These are phyloP conservation scores for Boleophthalmus pectinirostris DNA, from an alignment of 2,113 vertebrate genomes.

Conservation along the genomic window DNA sequence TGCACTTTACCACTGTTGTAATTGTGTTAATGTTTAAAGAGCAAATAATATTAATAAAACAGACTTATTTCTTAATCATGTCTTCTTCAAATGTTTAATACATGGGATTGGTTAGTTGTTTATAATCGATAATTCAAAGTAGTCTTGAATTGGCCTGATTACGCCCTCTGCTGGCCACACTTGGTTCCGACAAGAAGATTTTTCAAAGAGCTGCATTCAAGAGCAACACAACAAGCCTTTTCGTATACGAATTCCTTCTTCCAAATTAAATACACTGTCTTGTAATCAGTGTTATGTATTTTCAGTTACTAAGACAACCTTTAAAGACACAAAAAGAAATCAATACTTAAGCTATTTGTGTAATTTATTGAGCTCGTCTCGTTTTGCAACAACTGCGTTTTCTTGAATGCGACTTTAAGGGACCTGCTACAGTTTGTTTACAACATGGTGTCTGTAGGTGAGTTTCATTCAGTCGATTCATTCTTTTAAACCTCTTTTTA, in stretches of 20 bases:
- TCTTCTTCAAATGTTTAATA: background rate
- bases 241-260: background rate
- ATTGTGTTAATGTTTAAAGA: conserved; percentile 33
- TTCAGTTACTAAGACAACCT: background rate
- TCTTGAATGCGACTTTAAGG: conserved; percentile 42
- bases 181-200: background rate
- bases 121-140: background rate
- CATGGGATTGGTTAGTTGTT: background rate
- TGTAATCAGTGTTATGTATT: background rate
- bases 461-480: conserved; percentile 12
- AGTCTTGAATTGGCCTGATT: background rate
- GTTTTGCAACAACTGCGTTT: background rate
- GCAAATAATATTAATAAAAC: conserved; percentile 20
- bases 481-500: background rate
- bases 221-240: background rate
- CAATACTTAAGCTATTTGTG: background rate
- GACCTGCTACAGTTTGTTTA: conserved; percentile 2
- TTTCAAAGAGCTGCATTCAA: conserved; percentile 34
- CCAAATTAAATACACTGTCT: background rate
- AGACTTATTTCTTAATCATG: background rate
- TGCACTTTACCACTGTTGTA: conserved; percentile 65
- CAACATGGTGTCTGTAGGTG: conserved; percentile 63
- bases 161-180: conserved; percentile 24
- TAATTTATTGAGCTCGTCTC: background rate
- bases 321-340: background rate